Base-by-base conservation (phyloP, 2,797 vertebrate species). In the Catharus ustulatus region DNA sequence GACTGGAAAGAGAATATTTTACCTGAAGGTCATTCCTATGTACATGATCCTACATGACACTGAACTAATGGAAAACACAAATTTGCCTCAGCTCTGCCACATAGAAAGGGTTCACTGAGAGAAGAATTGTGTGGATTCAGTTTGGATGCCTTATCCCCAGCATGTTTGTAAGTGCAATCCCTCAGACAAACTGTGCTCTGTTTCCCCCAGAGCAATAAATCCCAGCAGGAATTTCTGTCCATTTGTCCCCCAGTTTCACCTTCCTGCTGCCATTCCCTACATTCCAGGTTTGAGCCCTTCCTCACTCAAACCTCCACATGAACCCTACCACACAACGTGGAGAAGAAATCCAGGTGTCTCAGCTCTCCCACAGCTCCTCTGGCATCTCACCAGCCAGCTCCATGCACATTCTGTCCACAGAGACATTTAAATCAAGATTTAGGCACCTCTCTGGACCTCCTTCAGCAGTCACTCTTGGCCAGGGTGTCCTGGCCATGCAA, bases 351-450 rank as follows among this genome's bases (percentile, higher is more conserved):
- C 24, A 27, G 22, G 8, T 13, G 7, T 34, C 23, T 36, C 49
- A 11, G 23, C 2, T 68, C 32, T 80, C 29, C 32, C 7, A 2
- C 48, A 62, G 15, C 30, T 38, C 12, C 6, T 71, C 7, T 26
- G 11, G 12, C 5, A 0, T 20, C 63, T 38, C 6, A 0, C 18
- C 29, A 51, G 22, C n/a, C 30, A 73, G 18, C 1, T 8, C 11
- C 27, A 30, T 17, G 22, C 15, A 62, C 42, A 15, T 48, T 80
- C 34, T 51, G 22, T 24, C 26, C 42, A 24, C 0, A 22, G 26
- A 42, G 36, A n/a, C 11, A 12, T 51, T 59, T 74, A 15, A 74
- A 24, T 26, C 3, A 42, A 45, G 15, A 6, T 6, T 58, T 55
- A 46, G 61, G 6, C 3, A 10, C 26, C 40, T 32, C n/a, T 73